Evolutionary conservation across 1,140 invertebrate genomes (phyloP).

Genomic region (Subanguina moxae): DNA sequence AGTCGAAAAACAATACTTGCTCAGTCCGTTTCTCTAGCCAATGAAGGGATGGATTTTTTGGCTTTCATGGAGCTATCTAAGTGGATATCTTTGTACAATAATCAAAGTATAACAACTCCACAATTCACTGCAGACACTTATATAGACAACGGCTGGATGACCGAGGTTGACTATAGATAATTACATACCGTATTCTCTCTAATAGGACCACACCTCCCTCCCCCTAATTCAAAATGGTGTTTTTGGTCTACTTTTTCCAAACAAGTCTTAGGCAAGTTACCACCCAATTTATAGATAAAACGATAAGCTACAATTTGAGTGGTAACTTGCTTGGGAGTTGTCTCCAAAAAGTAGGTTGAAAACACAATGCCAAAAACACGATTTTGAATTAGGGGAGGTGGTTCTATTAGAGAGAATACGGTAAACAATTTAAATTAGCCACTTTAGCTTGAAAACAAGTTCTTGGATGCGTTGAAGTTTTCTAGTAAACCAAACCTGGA

Average conservation of each 20-base stretch:
- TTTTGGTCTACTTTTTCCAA: no score
- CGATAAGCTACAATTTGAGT: no score
- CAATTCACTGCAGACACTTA: neutral
- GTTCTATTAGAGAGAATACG: no score
- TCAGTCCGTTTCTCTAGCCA: constrained; percentile 87
- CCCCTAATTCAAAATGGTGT: no score
- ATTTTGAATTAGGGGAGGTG: no score
- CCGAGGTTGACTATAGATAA: constrained; percentile 7
- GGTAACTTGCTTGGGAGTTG: no score
- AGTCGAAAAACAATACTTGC: constrained; percentile 81
- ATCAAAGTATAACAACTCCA: constrained; percentile 8
- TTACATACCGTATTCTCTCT: no score
- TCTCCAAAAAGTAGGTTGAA: no score
- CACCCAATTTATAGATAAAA: no score
- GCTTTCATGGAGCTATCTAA: constrained; percentile 48
- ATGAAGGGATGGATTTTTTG: constrained; percentile 69
- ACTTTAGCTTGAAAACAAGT: constrained; percentile 67
- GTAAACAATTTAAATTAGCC: constrained; percentile 1
- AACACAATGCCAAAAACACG: no score
- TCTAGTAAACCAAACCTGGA: constrained; percentile 65
- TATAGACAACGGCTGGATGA: constrained; percentile 15
- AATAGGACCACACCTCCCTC: no score
- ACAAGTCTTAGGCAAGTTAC: no score
- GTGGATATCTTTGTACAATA: constrained; percentile 47
- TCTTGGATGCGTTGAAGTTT: constrained; percentile 75